phyloP scores from a whole-genome alignment of 2,888 invertebrate genomes.

The Magallana nippona region DNA sequence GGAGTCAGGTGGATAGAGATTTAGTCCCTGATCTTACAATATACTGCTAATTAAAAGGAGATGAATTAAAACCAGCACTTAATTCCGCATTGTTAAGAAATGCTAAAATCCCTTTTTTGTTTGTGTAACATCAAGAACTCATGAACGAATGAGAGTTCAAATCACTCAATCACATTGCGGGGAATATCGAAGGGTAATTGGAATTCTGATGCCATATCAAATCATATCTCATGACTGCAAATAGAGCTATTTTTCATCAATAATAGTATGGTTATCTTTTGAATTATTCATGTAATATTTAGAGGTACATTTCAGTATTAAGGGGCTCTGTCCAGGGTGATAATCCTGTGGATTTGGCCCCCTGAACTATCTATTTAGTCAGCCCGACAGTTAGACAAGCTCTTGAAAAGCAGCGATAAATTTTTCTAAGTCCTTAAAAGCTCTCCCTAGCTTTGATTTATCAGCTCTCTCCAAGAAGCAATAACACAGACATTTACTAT shows the following conservation, averaged over 20 bases:
- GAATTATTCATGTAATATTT: neutral
- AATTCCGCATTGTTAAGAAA: slow-evolving; percentile 1
- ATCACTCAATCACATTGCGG: neutral
- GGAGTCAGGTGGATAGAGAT: neutral
- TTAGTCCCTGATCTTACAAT: slow-evolving; percentile 13
- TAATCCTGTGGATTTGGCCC: slow-evolving; percentile 27
- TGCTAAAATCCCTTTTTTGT: neutral
- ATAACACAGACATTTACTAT: slow-evolving; percentile 2
- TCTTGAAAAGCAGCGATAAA: slow-evolving; percentile 27
- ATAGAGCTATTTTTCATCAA: neutral
- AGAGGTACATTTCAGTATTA: slow-evolving; percentile 14
- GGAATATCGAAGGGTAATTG: neutral
- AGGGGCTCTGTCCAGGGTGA: neutral
- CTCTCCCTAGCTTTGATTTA: neutral
- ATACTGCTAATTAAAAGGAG: slow-evolving; percentile 16
- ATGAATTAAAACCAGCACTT: slow-evolving; percentile 1
- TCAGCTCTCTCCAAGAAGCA: slow-evolving; percentile 4
- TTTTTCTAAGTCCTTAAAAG: neutral
- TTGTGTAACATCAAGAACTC: neutral
- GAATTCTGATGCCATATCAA: neutral
- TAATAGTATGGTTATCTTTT: no score
- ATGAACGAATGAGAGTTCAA: neutral
- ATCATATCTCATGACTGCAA: neutral
- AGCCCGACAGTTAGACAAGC: slow-evolving; percentile 13
- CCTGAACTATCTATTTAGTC: slow-evolving; percentile 24